Evolutionary conservation across 2,888 invertebrate genomes (phyloP), one percentile per base, ranked within the genome.

Genomic region (Habrosyne pyritoides): DNA sequence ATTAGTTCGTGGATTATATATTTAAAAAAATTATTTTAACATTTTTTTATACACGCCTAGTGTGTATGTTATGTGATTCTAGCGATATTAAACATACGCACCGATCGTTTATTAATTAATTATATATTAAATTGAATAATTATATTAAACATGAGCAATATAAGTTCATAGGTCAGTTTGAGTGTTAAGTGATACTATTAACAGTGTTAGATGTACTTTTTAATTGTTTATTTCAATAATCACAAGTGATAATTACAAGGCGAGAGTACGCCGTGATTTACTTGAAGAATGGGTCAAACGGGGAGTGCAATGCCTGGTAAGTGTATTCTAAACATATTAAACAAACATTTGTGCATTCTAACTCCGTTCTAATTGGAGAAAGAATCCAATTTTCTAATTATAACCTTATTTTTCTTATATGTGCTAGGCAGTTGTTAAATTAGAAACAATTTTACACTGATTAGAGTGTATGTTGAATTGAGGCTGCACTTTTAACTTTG

Each of bases 271-370:
- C 54, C 57, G 63, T 61, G 60, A 58, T 66, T 60, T 50, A 54
- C 52, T 53, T 28, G 51, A 49, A 77, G 79, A 69, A 91, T 91
- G 91, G 91, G 91, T 67, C 91, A 89, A 57, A 85, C 84, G 30
- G 90, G 89, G 60, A 89, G 89, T 53, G 84, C 91, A 0, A 88
- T 89, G 65, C 89, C 89, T 53, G 89, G 91, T 90, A 83, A 89
- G 89, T 86, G 59, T 42, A 64, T 54, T 71, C 55, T 67, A 75
- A 77, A 77, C 67, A 71, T 42, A 30, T 10, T 18, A 10, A 30
- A 28, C 18, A 28, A 28, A 22, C 12, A 28, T n/a, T 48, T 22
- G 60, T 57, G 56, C 53, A 55, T 70, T 77, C 78, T 79, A 78
- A 81, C 66, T 67, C 66, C 73, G 71, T 62, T 83, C 81, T 83